Percentiles rank a stretch among this genome's conserved stretches.
Evolutionary conservation across 2,797 vertebrate genomes (phyloP).

Genomic region (Emys orbicularis): DNA sequence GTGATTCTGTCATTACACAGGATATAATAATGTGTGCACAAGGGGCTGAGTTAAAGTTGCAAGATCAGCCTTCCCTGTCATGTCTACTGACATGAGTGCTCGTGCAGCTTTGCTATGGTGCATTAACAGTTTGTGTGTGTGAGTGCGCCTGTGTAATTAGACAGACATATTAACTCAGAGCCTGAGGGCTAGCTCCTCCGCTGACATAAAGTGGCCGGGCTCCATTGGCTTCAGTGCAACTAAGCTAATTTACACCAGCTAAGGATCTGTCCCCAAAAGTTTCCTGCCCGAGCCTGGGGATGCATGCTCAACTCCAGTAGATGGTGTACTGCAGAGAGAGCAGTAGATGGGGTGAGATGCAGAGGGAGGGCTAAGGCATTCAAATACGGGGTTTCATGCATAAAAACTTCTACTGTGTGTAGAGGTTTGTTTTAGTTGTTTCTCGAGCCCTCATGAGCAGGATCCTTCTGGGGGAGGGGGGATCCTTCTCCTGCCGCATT

Average conservation of each 20-base stretch:
- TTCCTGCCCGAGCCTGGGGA: neutral
- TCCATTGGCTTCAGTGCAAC: neutral
- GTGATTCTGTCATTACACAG: neutral
- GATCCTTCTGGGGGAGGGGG: neutral
- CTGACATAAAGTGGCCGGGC: no score
- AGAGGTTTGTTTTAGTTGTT: neutral
- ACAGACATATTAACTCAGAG: neutral
- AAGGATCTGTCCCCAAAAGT: neutral
- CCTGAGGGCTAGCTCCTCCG: accelerated
- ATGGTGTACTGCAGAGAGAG: neutral
- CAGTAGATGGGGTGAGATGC: neutral
- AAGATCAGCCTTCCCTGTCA: neutral
- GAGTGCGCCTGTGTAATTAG: accelerated
- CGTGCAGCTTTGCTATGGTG: no score
- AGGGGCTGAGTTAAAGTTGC: neutral
- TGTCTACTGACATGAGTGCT: neutral
- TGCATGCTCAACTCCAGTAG: neutral
- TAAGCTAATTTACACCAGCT: neutral
- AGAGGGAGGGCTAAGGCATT: neutral
- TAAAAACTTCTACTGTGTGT: neutral
- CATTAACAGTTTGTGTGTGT: no score
- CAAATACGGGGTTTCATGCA: neutral
- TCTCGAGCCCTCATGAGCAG: neutral
- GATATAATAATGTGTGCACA: neutral
- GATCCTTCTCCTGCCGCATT: neutral